A percentile compares a stretch with the other conserved stretches of the same genome.
These are phyloP conservation scores for Felis chaus DNA, from an alignment of 2,113 vertebrate species.

Conservation along the genomic window DNA sequence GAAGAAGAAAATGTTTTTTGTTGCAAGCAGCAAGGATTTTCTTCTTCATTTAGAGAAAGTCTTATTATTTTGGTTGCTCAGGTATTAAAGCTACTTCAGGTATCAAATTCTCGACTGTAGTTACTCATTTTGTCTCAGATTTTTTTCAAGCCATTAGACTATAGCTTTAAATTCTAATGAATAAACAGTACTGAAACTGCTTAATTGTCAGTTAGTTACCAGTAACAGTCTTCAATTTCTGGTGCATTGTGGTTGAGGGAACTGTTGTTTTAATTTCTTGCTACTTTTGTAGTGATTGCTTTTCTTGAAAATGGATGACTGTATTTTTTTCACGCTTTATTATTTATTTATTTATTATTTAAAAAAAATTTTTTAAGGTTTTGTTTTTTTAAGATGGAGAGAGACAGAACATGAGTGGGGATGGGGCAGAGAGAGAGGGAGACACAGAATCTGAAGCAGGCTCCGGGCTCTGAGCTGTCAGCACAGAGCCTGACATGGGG, in stretches of 20 bases:
- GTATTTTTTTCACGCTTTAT: neutral
- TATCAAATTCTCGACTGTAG: neutral
- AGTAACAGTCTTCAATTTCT: neutral
- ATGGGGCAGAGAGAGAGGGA: too few relatives aligned
- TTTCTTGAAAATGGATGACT: neutral
- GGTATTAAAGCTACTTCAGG: neutral
- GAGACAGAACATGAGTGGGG: too few relatives aligned
- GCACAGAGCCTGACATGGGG: too few relatives aligned
- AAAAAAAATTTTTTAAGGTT: fast-evolving
- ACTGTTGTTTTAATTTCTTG: slow-evolving; percentile 25
- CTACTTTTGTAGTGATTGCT: neutral
- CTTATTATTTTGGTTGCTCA: neutral
- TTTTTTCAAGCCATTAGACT: neutral
- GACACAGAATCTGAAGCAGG: too few relatives aligned
- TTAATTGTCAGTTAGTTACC: neutral
- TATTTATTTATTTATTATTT: too few relatives aligned
- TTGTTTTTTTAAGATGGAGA: too few relatives aligned
- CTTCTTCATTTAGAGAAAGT: neutral
- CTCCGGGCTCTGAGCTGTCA: too few relatives aligned
- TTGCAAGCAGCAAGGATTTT: neutral
- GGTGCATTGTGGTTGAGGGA: neutral
- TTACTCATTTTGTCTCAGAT: neutral
- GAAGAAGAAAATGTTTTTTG: neutral
- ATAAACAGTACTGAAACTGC: neutral
- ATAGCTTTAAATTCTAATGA: neutral